Evolutionary conservation across 1,140 invertebrate genomes (phyloP).

Genomic region (Drosophila leontia): DNA sequence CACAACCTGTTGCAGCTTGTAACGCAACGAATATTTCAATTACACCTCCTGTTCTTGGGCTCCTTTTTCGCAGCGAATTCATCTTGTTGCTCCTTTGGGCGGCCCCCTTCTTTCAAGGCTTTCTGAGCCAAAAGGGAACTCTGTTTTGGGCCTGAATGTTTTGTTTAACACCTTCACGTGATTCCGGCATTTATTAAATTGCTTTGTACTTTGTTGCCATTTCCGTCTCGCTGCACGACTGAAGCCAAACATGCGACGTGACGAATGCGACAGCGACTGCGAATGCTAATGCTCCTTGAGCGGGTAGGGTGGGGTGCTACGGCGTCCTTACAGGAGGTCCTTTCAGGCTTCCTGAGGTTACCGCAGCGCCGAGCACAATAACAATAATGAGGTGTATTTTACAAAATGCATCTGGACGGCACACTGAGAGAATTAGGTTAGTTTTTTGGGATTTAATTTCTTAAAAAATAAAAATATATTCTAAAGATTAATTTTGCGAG

Average conservation of each 20-base stretch:
- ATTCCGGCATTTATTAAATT: constrained; percentile 83
- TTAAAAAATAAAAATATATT: neutral
- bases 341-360: constrained; percentile 12
- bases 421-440: neutral
- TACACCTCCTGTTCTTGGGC: constrained; percentile 2
- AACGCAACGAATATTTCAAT: constrained; percentile 54
- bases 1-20: constrained; percentile 9
- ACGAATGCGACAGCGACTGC: constrained; percentile 58
- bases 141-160: constrained; percentile 62
- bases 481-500: neutral
- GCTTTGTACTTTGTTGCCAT: constrained; percentile 81
- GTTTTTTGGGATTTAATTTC: no score
- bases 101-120: constrained; percentile 7
- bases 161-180: constrained; percentile 83
- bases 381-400: constrained; percentile 77
- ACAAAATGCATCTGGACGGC: constrained; percentile 57
- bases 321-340: neutral
- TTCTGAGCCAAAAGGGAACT: constrained; percentile 7
- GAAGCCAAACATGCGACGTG: constrained; percentile 75
- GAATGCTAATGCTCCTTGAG: constrained; percentile 17
- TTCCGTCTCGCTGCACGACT: constrained; percentile 75
- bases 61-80: neutral
- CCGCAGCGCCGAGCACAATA: constrained; percentile 44
- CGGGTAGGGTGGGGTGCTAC: neutral
- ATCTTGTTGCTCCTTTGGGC: constrained; percentile 36